These are phyloP conservation scores for Cantharis nigra DNA, from an alignment of 2,888 invertebrate genomes.

Conservation along the genomic window DNA sequence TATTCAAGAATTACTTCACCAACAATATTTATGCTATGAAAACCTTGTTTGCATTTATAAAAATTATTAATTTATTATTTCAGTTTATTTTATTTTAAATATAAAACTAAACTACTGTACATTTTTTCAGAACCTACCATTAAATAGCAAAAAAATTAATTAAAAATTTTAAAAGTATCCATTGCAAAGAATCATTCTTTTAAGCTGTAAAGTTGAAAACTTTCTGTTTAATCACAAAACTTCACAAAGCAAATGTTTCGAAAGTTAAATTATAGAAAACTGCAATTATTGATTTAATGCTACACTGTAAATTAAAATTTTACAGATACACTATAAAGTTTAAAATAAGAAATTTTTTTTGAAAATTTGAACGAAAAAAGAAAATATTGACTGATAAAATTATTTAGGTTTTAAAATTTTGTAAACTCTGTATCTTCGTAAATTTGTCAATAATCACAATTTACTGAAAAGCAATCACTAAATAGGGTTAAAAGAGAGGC, in stretches of 20 bases:
- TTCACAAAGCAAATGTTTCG: not conserved
- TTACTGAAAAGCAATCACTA: no score
- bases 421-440: no score
- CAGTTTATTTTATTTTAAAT: not conserved
- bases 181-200: not conserved
- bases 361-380: not conserved
- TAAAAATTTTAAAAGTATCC: not conserved
- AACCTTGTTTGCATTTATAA: not conserved
- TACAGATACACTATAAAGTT: not conserved
- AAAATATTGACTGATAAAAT: not conserved
- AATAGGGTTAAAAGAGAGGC: no score
- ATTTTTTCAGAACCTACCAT: not conserved
- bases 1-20: not conserved
- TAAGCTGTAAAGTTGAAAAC: not conserved
- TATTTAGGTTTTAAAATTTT: no score
- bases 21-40: not conserved
- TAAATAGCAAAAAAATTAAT: not conserved
- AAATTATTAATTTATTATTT: not conserved
- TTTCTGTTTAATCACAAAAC: not conserved
- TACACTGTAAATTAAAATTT: not conserved
- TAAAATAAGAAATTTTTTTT: not conserved
- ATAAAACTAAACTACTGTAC: not conserved
- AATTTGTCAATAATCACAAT: no score
- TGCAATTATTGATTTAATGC: not conserved
- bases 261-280: not conserved